These are phyloP conservation scores for Ochropacha duplaris DNA, from an alignment of 2,888 invertebrate genomes.

Conservation along the genomic window DNA sequence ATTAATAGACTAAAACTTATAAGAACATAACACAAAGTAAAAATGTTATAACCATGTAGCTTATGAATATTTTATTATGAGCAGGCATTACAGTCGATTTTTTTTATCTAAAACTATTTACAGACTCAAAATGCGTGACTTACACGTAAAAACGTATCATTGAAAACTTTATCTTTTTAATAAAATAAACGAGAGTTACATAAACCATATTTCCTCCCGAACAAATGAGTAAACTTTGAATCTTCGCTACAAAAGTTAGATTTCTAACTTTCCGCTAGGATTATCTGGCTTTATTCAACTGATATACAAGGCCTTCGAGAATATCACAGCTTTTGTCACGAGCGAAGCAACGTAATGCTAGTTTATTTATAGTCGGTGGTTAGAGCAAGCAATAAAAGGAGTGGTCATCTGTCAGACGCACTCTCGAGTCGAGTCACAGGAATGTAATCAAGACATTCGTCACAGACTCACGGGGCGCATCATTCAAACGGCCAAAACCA, in stretches of 20 bases:
- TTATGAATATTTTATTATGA: too few species aligned
- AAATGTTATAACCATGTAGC: too few species aligned
- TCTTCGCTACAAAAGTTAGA: neutral
- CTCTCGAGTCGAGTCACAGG: conserved; percentile 58
- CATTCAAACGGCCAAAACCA: conserved; percentile 45
- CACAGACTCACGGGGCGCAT: conserved; percentile 47
- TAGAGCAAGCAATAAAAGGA: conserved; percentile 57
- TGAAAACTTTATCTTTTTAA: neutral
- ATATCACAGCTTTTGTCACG: conserved; percentile 16
- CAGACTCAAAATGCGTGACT: too few species aligned
- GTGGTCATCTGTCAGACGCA: conserved; percentile 65
- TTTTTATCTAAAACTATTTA: too few species aligned
- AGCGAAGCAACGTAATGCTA: conserved; percentile 36
- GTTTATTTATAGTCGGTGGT: conserved; percentile 52
- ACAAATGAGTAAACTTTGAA: neutral
- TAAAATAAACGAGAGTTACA: neutral
- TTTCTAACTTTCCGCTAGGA: neutral
- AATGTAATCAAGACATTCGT: conserved; percentile 74
- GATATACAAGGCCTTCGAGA: conserved; percentile 14
- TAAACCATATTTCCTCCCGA: neutral
- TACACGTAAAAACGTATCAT: too few species aligned
- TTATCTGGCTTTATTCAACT: conserved; percentile 14
- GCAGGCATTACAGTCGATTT: too few species aligned
- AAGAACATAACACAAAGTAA: too few species aligned
- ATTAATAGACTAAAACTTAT: too few species aligned